Percentiles rank a stretch among this genome's conserved stretches.
These are phyloP conservation scores for Orius laevigatus DNA, from an alignment of 1,140 invertebrate genomes.

Conservation along the genomic window DNA sequence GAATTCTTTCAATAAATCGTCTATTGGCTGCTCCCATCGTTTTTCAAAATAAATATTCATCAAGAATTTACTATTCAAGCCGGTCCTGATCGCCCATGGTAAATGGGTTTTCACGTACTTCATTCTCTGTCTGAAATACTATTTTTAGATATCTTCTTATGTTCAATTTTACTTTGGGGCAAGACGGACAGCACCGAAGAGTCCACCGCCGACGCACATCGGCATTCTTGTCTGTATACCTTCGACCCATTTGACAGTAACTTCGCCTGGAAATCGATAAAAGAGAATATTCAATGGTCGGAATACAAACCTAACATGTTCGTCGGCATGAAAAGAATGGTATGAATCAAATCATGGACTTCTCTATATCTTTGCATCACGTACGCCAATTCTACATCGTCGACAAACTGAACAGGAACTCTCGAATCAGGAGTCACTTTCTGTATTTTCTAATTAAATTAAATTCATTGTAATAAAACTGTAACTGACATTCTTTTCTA, in stretches of 20 bases:
- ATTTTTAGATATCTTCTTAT: no score
- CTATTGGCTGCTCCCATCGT: conserved; percentile 76
- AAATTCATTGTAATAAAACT: conserved; percentile 4
- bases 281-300: background rate
- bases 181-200: conserved; percentile 70
- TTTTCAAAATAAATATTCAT: conserved; percentile 83
- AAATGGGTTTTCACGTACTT: conserved; percentile 64
- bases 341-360: conserved; percentile 88
- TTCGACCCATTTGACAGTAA: conserved; percentile 95
- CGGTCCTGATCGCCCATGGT: conserved; percentile 77
- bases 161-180: conserved; percentile 56
- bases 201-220: conserved; percentile 73
- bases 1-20: conserved; percentile 62
- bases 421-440: conserved; percentile 87
- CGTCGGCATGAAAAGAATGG: conserved; percentile 80
- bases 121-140: conserved; percentile 47
- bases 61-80: conserved; percentile 54
- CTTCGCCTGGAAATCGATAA: conserved; percentile 42
- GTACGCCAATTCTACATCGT: conserved; percentile 82
- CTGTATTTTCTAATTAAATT: conserved; percentile 27
- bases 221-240: conserved; percentile 76
- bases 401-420: conserved; percentile 73
- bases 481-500: conserved; percentile 50
- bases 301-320: conserved; percentile 69
- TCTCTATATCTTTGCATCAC: conserved; percentile 95